These are phyloP conservation scores for Anthophora plumipes DNA, from an alignment of 2,888 invertebrate species.

Conservation along the genomic window DNA sequence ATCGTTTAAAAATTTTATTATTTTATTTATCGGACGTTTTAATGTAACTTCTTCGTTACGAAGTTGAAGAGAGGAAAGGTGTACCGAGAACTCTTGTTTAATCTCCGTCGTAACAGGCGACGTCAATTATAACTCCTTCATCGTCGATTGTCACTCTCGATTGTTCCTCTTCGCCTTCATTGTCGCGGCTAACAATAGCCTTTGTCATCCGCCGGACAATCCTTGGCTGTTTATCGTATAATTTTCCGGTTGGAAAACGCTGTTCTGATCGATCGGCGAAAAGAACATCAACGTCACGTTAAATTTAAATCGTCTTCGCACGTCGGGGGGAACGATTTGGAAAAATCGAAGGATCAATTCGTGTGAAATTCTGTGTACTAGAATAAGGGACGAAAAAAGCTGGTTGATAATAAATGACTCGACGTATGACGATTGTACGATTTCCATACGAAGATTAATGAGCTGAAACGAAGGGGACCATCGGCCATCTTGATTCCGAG, in stretches of 20 bases:
- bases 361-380: not conserved
- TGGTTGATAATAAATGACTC: constrained; percentile 70
- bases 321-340: too few relatives aligned
- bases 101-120: constrained; percentile 1
- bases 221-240: constrained; percentile 32
- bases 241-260: constrained; percentile 61
- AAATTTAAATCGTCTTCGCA: not conserved
- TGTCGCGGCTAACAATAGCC: constrained; percentile 64
- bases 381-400: constrained; percentile 57
- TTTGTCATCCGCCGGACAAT: constrained; percentile 57
- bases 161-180: constrained; percentile 55
- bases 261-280: constrained; percentile 22
- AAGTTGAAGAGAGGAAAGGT: not conserved
- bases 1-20: not conserved
- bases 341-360: not conserved
- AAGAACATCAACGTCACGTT: not conserved
- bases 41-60: not conserved
- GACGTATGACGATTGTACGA: constrained; percentile 64
- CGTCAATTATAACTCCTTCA: constrained; percentile 35
- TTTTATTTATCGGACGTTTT: too few relatives aligned
- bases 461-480: constrained; percentile 49
- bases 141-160: constrained; percentile 48
- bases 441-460: constrained; percentile 72
- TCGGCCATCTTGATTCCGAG: constrained; percentile 29
- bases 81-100: constrained; percentile 27